A percentile compares a stretch with the other conserved stretches of the same genome.
phyloP scores from a whole-genome alignment of 1,140 invertebrate genomes.

The Microplitis mediator region DNA sequence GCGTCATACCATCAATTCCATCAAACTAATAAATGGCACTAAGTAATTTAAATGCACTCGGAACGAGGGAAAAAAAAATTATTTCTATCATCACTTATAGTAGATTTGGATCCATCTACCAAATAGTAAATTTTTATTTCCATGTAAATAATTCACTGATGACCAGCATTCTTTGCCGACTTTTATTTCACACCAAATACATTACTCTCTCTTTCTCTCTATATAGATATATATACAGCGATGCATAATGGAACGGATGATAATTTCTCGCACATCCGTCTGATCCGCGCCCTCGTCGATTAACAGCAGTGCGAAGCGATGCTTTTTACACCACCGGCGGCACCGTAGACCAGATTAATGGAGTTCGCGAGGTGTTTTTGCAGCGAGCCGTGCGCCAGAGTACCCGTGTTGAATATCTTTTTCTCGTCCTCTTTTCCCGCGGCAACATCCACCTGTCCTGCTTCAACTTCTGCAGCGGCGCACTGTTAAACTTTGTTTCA shows the following conservation, averaged over 20 bases:
- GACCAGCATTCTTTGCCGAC: no score
- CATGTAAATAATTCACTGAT: no score
- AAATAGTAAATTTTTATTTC: no score
- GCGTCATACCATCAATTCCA: no score
- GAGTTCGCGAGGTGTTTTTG: conserved; percentile 8
- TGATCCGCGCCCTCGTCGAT: conserved; percentile 18
- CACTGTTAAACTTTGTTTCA: background rate
- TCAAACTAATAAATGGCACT: no score
- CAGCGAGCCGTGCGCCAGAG: background rate
- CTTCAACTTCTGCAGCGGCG: background rate
- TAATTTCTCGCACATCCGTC: conserved; percentile 12
- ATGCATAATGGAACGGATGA: conserved; percentile 13
- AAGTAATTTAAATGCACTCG: no score
- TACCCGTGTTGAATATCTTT: background rate
- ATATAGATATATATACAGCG: background rate
- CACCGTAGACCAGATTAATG: conserved; percentile 3
- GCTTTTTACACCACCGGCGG: conserved; percentile 21
- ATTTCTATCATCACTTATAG: no score
- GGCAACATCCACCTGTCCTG: background rate
- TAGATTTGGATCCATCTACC: no score
- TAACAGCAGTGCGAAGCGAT: conserved; percentile 30
- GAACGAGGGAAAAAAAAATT: no score
- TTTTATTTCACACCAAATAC: no score
- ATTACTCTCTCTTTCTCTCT: background rate
- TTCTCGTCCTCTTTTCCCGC: no score